A percentile compares a stretch with the other conserved stretches of the same genome.
Evolutionary conservation across 2,113 vertebrate genomes (phyloP).

Genomic region (Pionites leucogaster): DNA sequence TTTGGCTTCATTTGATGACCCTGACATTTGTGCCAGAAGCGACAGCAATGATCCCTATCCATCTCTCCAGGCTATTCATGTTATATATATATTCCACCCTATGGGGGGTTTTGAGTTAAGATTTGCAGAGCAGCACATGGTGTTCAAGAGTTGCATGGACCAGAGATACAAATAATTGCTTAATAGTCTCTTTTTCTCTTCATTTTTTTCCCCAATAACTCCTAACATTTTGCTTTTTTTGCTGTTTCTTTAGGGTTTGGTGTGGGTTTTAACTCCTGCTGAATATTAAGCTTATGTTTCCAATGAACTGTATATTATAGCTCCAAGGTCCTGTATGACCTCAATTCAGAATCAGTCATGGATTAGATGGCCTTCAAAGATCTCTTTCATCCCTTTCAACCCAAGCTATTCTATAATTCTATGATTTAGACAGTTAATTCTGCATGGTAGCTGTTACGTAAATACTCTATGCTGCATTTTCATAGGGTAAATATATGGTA

Average conservation of each 20-base stretch:
- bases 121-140: not conserved
- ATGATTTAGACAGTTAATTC: not conserved
- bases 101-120: not conserved
- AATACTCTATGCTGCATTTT: not conserved
- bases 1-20: not conserved
- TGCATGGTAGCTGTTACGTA: not conserved
- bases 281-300: not conserved
- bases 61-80: not conserved
- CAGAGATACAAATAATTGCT: not conserved
- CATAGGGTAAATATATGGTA: not conserved
- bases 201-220: not conserved
- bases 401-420: not conserved
- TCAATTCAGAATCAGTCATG: not conserved
- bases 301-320: not conserved
- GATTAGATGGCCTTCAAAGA: not conserved
- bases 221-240: not conserved
- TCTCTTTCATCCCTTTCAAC: not conserved
- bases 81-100: not conserved
- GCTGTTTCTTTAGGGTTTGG: not conserved
- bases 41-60: not conserved
- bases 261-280: not conserved
- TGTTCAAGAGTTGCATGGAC: not conserved
- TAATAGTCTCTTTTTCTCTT: not conserved
- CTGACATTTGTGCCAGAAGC: not conserved
- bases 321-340: not conserved